Conservation (phyloP, 2,797 vertebrate species). For the Pseudotriccus pelzelni region DNA sequence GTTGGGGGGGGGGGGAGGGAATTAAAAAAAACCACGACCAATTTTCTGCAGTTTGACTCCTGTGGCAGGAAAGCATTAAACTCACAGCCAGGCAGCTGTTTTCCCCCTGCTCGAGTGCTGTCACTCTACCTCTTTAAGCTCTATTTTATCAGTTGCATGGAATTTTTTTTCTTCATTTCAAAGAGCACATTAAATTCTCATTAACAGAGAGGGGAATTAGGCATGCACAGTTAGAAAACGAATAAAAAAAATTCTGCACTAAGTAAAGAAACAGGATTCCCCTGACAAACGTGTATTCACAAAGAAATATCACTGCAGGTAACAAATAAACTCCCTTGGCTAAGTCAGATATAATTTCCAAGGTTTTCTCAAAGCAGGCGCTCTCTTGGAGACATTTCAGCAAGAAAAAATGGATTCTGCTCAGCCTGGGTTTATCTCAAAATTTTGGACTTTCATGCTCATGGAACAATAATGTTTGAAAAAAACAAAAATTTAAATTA, state of each 20-base stretch:
- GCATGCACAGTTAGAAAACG: background rate
- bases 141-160: slow-evolving; percentile 23
- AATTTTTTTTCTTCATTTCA: slow-evolving; percentile 32
- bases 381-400: slow-evolving; percentile 27
- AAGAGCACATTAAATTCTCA: slow-evolving; percentile 56
- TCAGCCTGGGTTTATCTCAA: slow-evolving; percentile 55
- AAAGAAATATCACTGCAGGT: slow-evolving; percentile 60
- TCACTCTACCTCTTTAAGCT: slow-evolving; percentile 14
- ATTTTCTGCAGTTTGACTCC: background rate
- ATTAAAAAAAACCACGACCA: background rate
- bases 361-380: background rate
- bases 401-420: slow-evolving; percentile 16
- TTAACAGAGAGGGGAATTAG: slow-evolving; percentile 66
- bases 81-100: slow-evolving; percentile 26
- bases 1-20: background rate
- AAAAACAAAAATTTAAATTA: slow-evolving; percentile 60
- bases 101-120: background rate
- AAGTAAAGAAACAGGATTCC: slow-evolving; percentile 59
- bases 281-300: slow-evolving; percentile 63
- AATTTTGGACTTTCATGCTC: slow-evolving; percentile 62
- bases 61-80: slow-evolving; percentile 25
- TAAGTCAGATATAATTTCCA: slow-evolving; percentile 27
- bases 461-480: slow-evolving; percentile 45
- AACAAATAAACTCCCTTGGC: slow-evolving; percentile 10
- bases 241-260: background rate